Evolutionary conservation across 1,140 invertebrate species (phyloP).

Genomic region (Battus philenor): DNA sequence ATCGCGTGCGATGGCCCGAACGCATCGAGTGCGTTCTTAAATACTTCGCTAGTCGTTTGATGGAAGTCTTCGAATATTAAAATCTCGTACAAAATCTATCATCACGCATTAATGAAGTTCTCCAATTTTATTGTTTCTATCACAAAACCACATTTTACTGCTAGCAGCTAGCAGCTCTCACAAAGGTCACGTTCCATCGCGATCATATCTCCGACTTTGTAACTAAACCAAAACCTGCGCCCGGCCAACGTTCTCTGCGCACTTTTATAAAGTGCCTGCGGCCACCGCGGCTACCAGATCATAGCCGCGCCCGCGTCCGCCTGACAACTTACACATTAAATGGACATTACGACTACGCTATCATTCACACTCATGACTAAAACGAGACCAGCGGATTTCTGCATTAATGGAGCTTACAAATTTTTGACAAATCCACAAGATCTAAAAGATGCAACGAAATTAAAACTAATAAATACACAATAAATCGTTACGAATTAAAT

Average conservation of each 20-base stretch:
- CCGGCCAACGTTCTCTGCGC: conserved; percentile 25
- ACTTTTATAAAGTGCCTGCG: conserved; percentile 45
- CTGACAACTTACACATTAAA: conserved; percentile 11
- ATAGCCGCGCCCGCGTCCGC: conserved; percentile 18
- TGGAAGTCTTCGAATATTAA: conserved; percentile 32
- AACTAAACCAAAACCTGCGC: conserved; percentile 41
- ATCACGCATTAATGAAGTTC: conserved; percentile 52
- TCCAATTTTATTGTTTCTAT: conserved; percentile 72
- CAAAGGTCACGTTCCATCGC: conserved; percentile 40
- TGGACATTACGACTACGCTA: conserved; percentile 2
- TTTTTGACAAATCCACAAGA: conserved; percentile 23
- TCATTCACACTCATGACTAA: neutral
- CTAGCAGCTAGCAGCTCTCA: conserved; percentile 70
- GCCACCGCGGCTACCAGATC: conserved; percentile 17
- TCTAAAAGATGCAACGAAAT: conserved; percentile 38
- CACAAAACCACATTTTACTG: conserved; percentile 72
- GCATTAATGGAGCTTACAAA: conserved; percentile 3
- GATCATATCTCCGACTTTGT: conserved; percentile 44
- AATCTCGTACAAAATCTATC: conserved; percentile 62
- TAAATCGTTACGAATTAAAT: conserved; percentile 48
- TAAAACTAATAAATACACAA: conserved; percentile 50
- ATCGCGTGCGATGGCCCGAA: too few relatives aligned
- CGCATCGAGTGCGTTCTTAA: conserved; percentile 1
- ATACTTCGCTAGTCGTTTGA: conserved; percentile 18
- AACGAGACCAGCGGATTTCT: neutral